Evolutionary conservation across 2,113 vertebrate genomes (phyloP), one percentile per base, ranked within the genome.

Genomic region (Solenodon paradoxus): DNA sequence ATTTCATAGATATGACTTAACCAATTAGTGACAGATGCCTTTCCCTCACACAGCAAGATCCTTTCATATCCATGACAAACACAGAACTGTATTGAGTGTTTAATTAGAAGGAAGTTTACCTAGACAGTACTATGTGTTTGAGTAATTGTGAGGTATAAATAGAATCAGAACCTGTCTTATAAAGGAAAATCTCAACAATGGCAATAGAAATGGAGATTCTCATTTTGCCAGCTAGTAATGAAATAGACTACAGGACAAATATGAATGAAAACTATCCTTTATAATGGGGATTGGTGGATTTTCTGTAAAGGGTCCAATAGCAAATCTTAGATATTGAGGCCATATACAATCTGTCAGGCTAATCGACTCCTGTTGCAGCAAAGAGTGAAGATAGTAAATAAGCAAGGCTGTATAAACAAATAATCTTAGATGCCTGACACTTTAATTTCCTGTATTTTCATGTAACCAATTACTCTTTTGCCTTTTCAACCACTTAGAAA

Each of bases 401-500:
- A 64, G 22, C 15, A 59, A 24, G 24, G 24, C 22, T 20, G 5
- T 69, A 3, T 78, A n/a, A n/a, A 40, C 28, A 45, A 90, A n/a
- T n/a, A 69, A 59, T 5, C 45, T 78, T 38, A 55, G n/a, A 68
- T 93, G 22, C 85, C 5, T 35, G 1, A 57, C n/a, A 59, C 26
- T 55, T 26, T 22, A 72, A 57, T 30, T 92, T 85, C 45, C 24
- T 45, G 2, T n/a, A 92, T 68, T 92, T 75, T 69, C 55, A 13
- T 68, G 80, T 64, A 40, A 82, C 26, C 88, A 92, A 94, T 51
- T 51, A 82, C 17, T 72, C 15, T 47, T 35, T 22, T 28, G 0
- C 71, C 57, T 95, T 78, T 40, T 32, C 30, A 88, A 72, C 20
- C 45, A 69, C 42, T 79, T 72, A 89, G 81, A 92, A 92, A 81